Conservation (phyloP, 2,888 invertebrate species). For the Fragum whitleyi region DNA sequence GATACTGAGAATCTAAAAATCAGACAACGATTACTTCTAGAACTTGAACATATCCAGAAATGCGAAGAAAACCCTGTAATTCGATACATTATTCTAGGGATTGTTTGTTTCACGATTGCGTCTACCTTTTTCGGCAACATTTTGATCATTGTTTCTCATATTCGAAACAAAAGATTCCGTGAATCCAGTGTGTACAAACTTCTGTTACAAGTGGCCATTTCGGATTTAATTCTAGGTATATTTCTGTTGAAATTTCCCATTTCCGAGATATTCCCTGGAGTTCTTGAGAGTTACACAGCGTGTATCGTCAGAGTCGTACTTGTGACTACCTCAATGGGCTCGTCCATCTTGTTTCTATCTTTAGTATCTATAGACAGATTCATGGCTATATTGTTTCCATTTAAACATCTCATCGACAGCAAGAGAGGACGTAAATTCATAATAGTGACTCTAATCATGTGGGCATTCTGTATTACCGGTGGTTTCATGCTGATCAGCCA, state of each 20-base stretch:
- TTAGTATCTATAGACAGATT: background rate
- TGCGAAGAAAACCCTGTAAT: background rate
- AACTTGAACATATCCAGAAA: background rate
- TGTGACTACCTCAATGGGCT: background rate
- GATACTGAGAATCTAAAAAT: background rate
- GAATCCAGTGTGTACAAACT: background rate
- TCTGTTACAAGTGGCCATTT: background rate
- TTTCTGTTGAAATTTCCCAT: background rate
- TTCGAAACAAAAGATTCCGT: background rate
- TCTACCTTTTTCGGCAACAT: constrained; percentile 1
- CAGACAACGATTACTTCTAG: background rate
- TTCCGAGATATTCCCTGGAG: background rate
- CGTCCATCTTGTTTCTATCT: background rate
- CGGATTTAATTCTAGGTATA: background rate
- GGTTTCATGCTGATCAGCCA: background rate
- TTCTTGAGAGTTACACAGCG: background rate
- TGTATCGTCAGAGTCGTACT: background rate
- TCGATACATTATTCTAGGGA: background rate
- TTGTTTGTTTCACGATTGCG: background rate
- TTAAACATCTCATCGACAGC: background rate
- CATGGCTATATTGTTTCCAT: background rate
- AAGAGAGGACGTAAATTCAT: background rate
- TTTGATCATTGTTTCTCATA: background rate
- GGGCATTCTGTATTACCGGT: background rate
- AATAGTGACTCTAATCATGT: background rate